phyloP scores from a whole-genome alignment of 2,797 vertebrate genomes.

The Enteromius anoplus region DNA sequence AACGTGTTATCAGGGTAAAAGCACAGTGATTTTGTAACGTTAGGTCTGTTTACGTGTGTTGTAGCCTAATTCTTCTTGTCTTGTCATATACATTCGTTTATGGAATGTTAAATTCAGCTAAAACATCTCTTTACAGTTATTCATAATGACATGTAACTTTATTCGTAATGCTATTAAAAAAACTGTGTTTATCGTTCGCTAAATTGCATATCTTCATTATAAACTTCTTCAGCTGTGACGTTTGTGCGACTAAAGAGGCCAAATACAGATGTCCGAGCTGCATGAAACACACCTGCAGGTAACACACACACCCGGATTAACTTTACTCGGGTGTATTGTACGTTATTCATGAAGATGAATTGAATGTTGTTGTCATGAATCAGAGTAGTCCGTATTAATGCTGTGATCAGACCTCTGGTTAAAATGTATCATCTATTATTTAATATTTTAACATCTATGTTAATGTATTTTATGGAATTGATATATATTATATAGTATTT shows the following conservation, averaged over 20 bases:
- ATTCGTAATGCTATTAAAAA: background rate
- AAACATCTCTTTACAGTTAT: background rate
- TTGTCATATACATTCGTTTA: background rate
- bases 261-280: slow-evolving; percentile 93
- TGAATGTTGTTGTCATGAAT: background rate
- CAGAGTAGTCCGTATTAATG: no score
- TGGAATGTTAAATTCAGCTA: background rate
- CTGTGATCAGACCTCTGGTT: background rate
- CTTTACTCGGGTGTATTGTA: background rate
- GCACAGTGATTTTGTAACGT: background rate
- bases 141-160: no score
- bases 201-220: background rate
- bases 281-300: slow-evolving; percentile 91
- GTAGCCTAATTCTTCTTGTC: background rate
- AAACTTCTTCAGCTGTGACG: slow-evolving; percentile 81
- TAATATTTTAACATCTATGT: background rate
- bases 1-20: background rate
- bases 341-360: background rate
- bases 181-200: background rate
- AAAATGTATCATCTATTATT: background rate
- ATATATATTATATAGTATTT: no score
- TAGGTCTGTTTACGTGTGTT: background rate
- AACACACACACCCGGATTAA: slow-evolving; percentile 35
- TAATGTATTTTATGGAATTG: no score
- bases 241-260: slow-evolving; percentile 83